Conservation (phyloP, 2,888 invertebrate genomes). For the Ctenicera cuprea region DNA sequence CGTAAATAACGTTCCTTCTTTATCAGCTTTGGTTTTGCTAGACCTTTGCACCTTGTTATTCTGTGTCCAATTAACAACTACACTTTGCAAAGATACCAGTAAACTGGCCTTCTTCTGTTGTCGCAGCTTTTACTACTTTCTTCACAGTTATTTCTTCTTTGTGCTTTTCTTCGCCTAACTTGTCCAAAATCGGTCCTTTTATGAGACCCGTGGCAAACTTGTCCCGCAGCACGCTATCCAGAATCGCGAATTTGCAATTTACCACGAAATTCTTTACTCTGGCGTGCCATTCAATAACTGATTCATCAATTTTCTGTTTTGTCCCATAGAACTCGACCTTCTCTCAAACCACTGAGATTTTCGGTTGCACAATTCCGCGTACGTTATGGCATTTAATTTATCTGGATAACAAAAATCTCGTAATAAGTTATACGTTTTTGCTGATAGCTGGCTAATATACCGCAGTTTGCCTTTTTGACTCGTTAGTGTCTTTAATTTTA, state of each 20-base stretch:
- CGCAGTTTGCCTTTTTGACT: neutral
- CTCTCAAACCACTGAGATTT: conserved; percentile 53
- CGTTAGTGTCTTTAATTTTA: neutral
- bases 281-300: too few species aligned
- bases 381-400: neutral
- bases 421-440: neutral
- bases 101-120: too few species aligned
- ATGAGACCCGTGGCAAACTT: conserved; percentile 51
- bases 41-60: too few species aligned
- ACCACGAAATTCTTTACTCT: conserved; percentile 54
- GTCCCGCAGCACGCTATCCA: conserved; percentile 45
- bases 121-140: too few species aligned
- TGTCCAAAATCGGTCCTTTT: too few species aligned
- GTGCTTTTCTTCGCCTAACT: neutral
- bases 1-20: too few species aligned
- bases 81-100: too few species aligned
- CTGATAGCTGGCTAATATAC: neutral
- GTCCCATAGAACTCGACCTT: conserved; percentile 53
- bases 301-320: conserved; percentile 52
- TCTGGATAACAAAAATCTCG: conserved; percentile 13
- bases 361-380: conserved; percentile 29
- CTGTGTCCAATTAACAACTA: too few species aligned
- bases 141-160: too few species aligned
- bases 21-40: too few species aligned
- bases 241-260: conserved; percentile 56